Evolutionary conservation across 2,888 invertebrate genomes (phyloP).

Genomic region (Hanleya hanleyi): DNA sequence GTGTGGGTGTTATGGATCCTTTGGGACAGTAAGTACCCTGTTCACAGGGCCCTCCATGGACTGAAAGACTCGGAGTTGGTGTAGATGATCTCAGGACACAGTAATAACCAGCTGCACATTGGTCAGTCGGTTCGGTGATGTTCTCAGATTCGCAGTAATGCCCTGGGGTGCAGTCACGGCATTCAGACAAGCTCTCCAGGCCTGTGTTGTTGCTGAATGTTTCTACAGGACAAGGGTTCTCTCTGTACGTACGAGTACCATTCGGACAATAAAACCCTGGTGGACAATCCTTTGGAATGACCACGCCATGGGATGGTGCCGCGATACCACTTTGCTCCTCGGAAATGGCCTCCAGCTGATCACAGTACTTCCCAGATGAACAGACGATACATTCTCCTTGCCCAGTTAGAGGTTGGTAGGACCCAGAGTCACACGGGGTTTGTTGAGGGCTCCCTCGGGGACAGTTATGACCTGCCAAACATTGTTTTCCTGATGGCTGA

Average conservation of each 20-base stretch:
- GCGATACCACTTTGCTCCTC: conserved; percentile 67
- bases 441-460: conserved; percentile 61
- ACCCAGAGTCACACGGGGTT: conserved; percentile 64
- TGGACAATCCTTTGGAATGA: conserved; percentile 66
- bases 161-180: conserved; percentile 63
- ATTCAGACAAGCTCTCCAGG: conserved; percentile 57
- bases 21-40: conserved; percentile 65
- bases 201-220: conserved; percentile 67
- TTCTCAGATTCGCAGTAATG: conserved; percentile 67
- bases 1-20: conserved; percentile 51
- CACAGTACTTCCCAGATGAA: conserved; percentile 68
- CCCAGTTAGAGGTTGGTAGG: conserved; percentile 60
- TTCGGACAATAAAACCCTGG: conserved; percentile 69
- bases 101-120: conserved; percentile 65
- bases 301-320: conserved; percentile 68
- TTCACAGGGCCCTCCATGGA: conserved; percentile 59
- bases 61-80: conserved; percentile 48
- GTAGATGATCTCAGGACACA: conserved; percentile 58
- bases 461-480: conserved; percentile 67
- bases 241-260: conserved; percentile 58
- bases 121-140: conserved; percentile 62
- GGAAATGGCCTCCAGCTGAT: conserved; percentile 65
- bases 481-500: conserved; percentile 66
- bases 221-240: conserved; percentile 67
- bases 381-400: conserved; percentile 60